These are phyloP conservation scores for Reticulitermes speratus DNA, from an alignment of 1,140 invertebrate genomes.

Conservation along the genomic window DNA sequence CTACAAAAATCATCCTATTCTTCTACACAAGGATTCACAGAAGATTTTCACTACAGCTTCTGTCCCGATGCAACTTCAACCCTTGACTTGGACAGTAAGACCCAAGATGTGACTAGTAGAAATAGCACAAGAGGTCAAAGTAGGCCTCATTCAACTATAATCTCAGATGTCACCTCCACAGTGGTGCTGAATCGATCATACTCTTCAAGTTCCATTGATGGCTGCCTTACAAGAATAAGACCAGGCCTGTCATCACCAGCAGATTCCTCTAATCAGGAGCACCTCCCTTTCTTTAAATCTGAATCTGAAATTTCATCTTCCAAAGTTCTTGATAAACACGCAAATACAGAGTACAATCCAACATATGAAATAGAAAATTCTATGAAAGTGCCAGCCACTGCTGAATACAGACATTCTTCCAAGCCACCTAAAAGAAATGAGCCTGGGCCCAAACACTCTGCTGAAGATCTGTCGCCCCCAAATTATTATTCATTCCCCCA, in stretches of 20 bases:
- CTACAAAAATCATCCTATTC: not conserved
- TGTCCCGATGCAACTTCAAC: not conserved
- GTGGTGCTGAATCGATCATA: not conserved
- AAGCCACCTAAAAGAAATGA: not conserved
- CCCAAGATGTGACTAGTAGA: not conserved
- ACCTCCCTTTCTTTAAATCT: not conserved
- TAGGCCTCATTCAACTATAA: conserved; percentile 1
- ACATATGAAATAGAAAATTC: not conserved
- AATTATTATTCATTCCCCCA: not conserved
- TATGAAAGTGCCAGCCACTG: not conserved
- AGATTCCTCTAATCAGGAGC: not conserved
- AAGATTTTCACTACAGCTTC: not conserved
- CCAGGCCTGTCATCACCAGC: not conserved
- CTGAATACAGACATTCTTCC: not conserved
- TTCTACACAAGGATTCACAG: not conserved
- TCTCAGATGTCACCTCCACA: not conserved
- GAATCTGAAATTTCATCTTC: not conserved
- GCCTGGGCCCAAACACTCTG: not conserved
- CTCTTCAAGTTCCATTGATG: conserved; percentile 10
- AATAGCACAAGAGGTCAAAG: not conserved
- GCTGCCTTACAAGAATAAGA: not conserved
- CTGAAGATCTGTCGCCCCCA: not conserved
- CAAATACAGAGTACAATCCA: not conserved
- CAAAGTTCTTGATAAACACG: no score
- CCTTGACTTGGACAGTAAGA: not conserved